phyloP scores from a whole-genome alignment of 2,888 invertebrate genomes.

The Leptura quadrifasciata region DNA sequence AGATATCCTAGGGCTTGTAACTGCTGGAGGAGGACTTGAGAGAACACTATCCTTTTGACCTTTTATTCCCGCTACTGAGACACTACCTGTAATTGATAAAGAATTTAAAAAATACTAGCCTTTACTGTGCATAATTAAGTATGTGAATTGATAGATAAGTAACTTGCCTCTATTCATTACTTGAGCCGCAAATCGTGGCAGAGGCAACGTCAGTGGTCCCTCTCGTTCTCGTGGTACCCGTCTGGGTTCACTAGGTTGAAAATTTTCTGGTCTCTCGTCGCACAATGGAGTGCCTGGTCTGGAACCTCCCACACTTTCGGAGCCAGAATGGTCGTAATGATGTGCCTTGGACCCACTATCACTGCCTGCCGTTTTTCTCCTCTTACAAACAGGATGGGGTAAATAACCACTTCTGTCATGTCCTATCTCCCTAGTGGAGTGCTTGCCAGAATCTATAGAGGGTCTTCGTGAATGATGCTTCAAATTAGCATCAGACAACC shows the following conservation, averaged over 20 bases:
- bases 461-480: constrained; percentile 74
- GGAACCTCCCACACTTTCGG: constrained; percentile 82
- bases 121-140: not conserved
- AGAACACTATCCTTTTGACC: constrained; percentile 70
- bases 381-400: constrained; percentile 75
- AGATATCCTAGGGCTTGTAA: constrained; percentile 74
- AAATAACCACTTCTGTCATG: constrained; percentile 65
- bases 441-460: constrained; percentile 74
- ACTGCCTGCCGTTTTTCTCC: constrained; percentile 75
- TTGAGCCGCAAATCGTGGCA: constrained; percentile 89
- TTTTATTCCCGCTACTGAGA: constrained; percentile 72
- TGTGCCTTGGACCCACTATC: constrained; percentile 67
- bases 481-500: constrained; percentile 74
- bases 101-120: not conserved
- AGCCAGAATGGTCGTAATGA: constrained; percentile 77
- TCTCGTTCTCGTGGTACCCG: constrained; percentile 77
- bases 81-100: constrained; percentile 59
- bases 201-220: constrained; percentile 86
- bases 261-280: constrained; percentile 86
- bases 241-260: constrained; percentile 85
- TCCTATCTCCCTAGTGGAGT: constrained; percentile 55
- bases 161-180: constrained; percentile 60
- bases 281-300: constrained; percentile 90
- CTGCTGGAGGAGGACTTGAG: constrained; percentile 73
- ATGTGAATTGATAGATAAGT: not conserved